Evolutionary conservation across 2,797 vertebrate genomes (phyloP), one percentile per base, ranked within the genome.

Genomic region (Ctenosaura bakeri): DNA sequence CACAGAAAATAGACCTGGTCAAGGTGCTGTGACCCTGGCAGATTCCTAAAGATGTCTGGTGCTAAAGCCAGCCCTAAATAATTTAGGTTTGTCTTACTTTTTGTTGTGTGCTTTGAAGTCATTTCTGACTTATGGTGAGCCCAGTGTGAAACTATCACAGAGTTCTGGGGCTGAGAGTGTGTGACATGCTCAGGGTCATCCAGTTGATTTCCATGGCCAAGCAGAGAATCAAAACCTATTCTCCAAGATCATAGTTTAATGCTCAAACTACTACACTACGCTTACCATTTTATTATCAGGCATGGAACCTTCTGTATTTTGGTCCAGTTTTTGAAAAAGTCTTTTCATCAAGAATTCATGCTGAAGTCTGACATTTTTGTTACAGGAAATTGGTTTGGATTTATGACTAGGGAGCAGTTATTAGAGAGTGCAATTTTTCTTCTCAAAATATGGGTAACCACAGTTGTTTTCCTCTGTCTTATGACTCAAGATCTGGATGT

Each of bases 321-420:
- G 73, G 9, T 78, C 62, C 35, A 42, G 29, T 84, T 89, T 89
- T 74, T 35, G 42, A 78, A 78, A 84, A 86, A 66, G 29, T 62
- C n/a, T 71, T 85, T 93, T 52, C 29, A 1, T 84, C 22, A 71
- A 22, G 64, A 16, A 80, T 71, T 52, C 76, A 84, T 80, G 52
- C 46, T 79, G 24, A 86, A 86, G 29, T 38, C 64, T 90, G 85
- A 90, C n/a, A 84, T 88, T 83, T 83, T 85, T 78, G 76, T 73
- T 59, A 79, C 62, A 91, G 73, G 74, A 85, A 91, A 91, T 85
- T 78, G 74, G 74, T 88, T 91, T 88, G 83, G 42, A 84, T 38
- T 59, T 84, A 84, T 84, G 64, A 59, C 38, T 82, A 79, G 64
- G 74, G 9, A 71, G 77, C 64, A 59, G 29, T 80, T 91, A 62